phyloP scores from a whole-genome alignment of 1,140 invertebrate species.

The Daktulosphaira vitifoliae region DNA sequence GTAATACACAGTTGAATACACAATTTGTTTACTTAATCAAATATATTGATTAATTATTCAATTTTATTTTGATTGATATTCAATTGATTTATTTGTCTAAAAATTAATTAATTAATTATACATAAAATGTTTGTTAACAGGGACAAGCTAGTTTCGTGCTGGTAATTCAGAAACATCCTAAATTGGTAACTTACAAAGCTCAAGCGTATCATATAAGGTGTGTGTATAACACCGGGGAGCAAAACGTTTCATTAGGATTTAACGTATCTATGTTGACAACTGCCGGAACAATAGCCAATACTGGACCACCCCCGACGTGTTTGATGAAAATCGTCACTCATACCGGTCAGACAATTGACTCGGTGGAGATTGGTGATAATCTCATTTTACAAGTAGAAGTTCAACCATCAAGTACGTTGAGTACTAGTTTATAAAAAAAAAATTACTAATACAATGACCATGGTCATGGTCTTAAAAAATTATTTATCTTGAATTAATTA shows the following conservation, averaged over 20 bases:
- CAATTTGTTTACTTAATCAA: no score
- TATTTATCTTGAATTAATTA: no score
- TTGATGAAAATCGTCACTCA: conserved; percentile 83
- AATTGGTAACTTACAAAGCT: conserved; percentile 86
- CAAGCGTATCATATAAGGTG: conserved; percentile 93
- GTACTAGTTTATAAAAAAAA: no score
- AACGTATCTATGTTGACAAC: conserved; percentile 93
- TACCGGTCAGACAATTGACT: conserved; percentile 76
- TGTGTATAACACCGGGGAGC: conserved; percentile 86
- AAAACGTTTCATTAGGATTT: conserved; percentile 85
- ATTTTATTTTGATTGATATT: no score
- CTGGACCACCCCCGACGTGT: conserved; percentile 85
- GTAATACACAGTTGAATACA: conserved; percentile 40
- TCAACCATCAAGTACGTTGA: conserved; percentile 75
- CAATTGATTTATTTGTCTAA: no score
- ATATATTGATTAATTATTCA: no score
- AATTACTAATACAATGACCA: no score
- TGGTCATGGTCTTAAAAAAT: no score
- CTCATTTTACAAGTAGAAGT: conserved; percentile 85
- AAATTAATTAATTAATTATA: no score
- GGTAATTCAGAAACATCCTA: conserved; percentile 91
- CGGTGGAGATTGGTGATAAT: conserved; percentile 86
- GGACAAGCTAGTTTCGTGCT: conserved; percentile 85
- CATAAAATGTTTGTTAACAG: conserved; percentile 44
- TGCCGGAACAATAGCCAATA: conserved; percentile 88